These are phyloP conservation scores for Taeniopygia guttata DNA, from an alignment of 2,797 vertebrate species.

Conservation along the genomic window DNA sequence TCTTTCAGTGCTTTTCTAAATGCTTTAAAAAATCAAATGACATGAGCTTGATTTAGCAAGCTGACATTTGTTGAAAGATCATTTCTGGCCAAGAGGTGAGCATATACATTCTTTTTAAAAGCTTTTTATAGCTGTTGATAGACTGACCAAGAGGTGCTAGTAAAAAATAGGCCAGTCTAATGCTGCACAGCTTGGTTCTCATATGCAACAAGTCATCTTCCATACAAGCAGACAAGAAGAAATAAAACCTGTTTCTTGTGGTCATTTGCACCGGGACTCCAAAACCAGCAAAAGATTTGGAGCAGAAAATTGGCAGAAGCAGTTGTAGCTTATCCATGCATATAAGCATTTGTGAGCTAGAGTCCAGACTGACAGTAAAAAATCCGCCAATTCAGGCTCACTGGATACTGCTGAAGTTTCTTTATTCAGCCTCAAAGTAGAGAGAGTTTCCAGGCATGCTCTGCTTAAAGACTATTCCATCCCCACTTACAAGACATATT, in stretches of 20 bases:
- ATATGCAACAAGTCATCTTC: not conserved
- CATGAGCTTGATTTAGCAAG: not conserved
- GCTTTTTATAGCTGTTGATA: not conserved
- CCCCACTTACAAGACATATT: not conserved
- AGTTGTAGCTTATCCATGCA: not conserved
- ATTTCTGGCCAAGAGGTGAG: not conserved
- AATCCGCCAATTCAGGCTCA: not conserved
- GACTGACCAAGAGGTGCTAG: not conserved
- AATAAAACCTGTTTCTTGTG: constrained; percentile 1
- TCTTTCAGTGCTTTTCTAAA: not conserved
- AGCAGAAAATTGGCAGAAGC: not conserved
- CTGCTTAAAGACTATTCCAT: not conserved
- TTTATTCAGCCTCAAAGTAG: not conserved
- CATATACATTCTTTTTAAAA: not conserved
- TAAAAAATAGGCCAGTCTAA: not conserved
- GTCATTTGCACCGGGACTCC: not conserved
- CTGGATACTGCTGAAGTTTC: not conserved
- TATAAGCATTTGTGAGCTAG: not conserved
- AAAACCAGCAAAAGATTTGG: not conserved
- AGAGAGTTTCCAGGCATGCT: not conserved
- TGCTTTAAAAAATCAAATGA: not conserved
- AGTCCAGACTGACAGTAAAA: not conserved
- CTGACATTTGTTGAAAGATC: not conserved
- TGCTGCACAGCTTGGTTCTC: not conserved
- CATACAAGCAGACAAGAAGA: not conserved